Base-by-base conservation (phyloP, 1,140 invertebrate genomes). In the Bombus consobrinus region DNA sequence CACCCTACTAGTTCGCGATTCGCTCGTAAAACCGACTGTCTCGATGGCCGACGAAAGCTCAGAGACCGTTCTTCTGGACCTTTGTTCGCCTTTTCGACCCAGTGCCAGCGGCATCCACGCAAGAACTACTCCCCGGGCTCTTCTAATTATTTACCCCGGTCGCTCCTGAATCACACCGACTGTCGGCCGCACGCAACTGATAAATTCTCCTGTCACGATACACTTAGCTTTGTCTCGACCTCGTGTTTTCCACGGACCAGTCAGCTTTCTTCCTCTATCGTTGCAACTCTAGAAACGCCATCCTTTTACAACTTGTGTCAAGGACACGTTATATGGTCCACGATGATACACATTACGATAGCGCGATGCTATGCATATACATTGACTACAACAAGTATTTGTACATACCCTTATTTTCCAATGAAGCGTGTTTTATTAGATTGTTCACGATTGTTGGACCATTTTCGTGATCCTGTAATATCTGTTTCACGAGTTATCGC, bases 61-160 rank as follows among this genome's bases (percentile, higher is more conserved):
- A 81, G 69, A 84, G 74, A 53, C 66, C 81, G 71, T 39, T 73
- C 80, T n/a, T 64, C 57, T 64, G 74, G 66, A 83, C 80, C 85
- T 88, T 91, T 89, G 90, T 91, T 74, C 76, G 85, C 75, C 88
- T 83, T 84, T 62, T 74, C 87, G 83, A 86, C 89, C 86, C 74
- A 69, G 89, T 83, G 89, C 89, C 89, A 89, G 47, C 76, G 73
- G 66, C 83, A 87, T 89, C 64, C 88, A 82, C 59, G 86, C 86
- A 85, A 86, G 71, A 85, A 77, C 86, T 71, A 53, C 68, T 85
- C 57, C 81, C 57, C 47, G 8, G 53, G 28, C 77, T 86, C 85
- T 76, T 84, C 89, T 92, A 92, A 92, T 92, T 92, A 92, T 91
- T 92, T 92, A 90, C 87, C 89, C 77, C 66, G 62, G 72, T 80